Evolutionary conservation across 1,140 invertebrate species (phyloP), one percentile per base, ranked within the genome.

Genomic region (Trigoniulus corallinus): DNA sequence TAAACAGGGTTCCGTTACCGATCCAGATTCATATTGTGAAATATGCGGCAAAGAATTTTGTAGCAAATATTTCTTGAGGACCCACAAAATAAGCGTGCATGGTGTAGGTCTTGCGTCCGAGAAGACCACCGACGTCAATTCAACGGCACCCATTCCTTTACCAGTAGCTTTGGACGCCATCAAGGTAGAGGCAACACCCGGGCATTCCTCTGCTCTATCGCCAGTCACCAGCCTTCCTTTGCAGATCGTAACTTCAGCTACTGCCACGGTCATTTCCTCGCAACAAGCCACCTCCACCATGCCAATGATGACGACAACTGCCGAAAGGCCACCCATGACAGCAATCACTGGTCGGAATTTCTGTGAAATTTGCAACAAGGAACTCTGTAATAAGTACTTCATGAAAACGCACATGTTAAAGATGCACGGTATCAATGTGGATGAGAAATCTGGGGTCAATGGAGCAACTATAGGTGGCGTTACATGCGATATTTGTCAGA

Each of bases 371-470:
- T 99, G 96, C 68, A 97, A 98, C 68, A 99, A 99, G 71, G 93
- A 98, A 67, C 67, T 97, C 27, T 98, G 95, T 70, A 98, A 98
- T 71, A 98, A 99, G 67, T 98, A 99, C 62, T 98, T 98, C 64
- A 91, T 98, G 81, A 92, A 96, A 64, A 98, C 93, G 0, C 95
- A 99, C 70, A 98, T 98, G 88, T 82, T 97, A 58, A 84, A 96
- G 64, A 96, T 98, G 85, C 95, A 99, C 66, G 92, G 93, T 15
- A 94, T 98, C 51, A 88, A 92, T 61, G 84, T 95, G 39, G 88
- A 92, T 66, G 53, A 52, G n/a, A 18, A 45, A 18, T 23, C 3
- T 15, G 41, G 50, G 18, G 53, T 53, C 24, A 86, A 84, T 60
- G 85, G 84, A 1, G 82, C 85, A 0, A 86, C 88, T 63, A 81